Conservation (phyloP, 2,888 invertebrate species). For the Philhelius pedissequus region DNA sequence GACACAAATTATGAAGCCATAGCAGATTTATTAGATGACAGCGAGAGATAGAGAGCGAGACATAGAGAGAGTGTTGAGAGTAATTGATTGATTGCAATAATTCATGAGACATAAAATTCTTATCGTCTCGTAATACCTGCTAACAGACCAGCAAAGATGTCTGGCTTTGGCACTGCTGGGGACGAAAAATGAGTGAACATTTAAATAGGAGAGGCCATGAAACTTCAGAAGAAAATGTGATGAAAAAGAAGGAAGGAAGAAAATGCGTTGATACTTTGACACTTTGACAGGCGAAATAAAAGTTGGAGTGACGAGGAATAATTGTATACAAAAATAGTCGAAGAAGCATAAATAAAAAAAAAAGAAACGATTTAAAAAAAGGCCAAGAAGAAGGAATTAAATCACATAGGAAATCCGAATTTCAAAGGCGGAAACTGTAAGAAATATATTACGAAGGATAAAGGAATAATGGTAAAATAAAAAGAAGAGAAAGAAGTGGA, state of each 20-base stretch:
- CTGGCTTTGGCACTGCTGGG: not conserved
- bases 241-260: not conserved
- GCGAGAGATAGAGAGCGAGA: not conserved
- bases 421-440: too few relatives aligned
- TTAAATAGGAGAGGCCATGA: too few relatives aligned
- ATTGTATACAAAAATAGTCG: too few relatives aligned
- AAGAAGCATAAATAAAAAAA: too few relatives aligned
- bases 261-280: too few relatives aligned
- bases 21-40: conserved; percentile 4
- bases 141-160: not conserved
- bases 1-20: conserved; percentile 24
- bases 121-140: conserved; percentile 4
- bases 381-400: too few relatives aligned
- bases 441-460: too few relatives aligned
- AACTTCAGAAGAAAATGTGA: too few relatives aligned
- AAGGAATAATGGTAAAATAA: not conserved
- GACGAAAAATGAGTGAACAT: not conserved
- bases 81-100: conserved; percentile 24
- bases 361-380: too few relatives aligned
- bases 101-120: conserved; percentile 12
- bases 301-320: too few relatives aligned
- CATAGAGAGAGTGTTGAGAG: not conserved
- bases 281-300: too few relatives aligned
- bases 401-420: too few relatives aligned
- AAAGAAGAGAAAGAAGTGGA: not conserved